Evolutionary conservation across 2,888 invertebrate genomes (phyloP).

Genomic region (Heteromyza rotundicornis): DNA sequence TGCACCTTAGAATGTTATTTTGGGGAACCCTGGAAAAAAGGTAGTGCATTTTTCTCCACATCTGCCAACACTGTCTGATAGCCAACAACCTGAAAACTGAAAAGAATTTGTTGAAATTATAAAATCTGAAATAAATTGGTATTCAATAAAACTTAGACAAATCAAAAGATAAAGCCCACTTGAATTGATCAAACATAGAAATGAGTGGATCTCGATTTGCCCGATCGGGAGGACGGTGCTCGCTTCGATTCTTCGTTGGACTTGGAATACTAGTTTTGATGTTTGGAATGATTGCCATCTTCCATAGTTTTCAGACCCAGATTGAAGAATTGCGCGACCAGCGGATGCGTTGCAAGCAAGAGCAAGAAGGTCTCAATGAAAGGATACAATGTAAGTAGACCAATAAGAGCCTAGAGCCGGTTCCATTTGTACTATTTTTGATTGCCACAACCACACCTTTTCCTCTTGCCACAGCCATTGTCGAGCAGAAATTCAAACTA

Average conservation of each 20-base stretch:
- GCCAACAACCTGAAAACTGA: too few relatives aligned
- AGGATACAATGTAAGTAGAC: slow-evolving; percentile 66
- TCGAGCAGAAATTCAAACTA: slow-evolving; percentile 67
- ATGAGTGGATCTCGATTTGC: slow-evolving; percentile 65
- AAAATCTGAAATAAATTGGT: too few relatives aligned
- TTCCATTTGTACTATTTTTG: slow-evolving; percentile 14
- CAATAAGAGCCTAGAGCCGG: neutral
- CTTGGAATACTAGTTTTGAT: slow-evolving; percentile 65
- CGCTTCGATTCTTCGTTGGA: slow-evolving; percentile 66
- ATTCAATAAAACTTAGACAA: too few relatives aligned
- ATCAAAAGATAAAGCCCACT: too few relatives aligned
- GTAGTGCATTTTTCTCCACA: too few relatives aligned
- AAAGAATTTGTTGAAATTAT: too few relatives aligned
- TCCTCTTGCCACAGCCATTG: slow-evolving; percentile 63
- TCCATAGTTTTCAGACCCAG: slow-evolving; percentile 67
- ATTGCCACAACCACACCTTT: slow-evolving; percentile 3
- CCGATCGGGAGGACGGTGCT: slow-evolving; percentile 66
- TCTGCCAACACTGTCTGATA: too few relatives aligned
- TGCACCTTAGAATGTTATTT: too few relatives aligned
- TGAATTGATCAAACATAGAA: too few relatives aligned
- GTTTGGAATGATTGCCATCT: slow-evolving; percentile 67
- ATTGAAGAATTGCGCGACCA: slow-evolving; percentile 66
- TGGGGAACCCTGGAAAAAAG: too few relatives aligned
- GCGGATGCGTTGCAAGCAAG: slow-evolving; percentile 66
- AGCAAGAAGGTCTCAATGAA: slow-evolving; percentile 67